Evolutionary conservation across 37 sponge, comb jelly and placozoan species (phyloP), one percentile per base, ranked within the genome.

Genomic region (Halichondria panicea): DNA sequence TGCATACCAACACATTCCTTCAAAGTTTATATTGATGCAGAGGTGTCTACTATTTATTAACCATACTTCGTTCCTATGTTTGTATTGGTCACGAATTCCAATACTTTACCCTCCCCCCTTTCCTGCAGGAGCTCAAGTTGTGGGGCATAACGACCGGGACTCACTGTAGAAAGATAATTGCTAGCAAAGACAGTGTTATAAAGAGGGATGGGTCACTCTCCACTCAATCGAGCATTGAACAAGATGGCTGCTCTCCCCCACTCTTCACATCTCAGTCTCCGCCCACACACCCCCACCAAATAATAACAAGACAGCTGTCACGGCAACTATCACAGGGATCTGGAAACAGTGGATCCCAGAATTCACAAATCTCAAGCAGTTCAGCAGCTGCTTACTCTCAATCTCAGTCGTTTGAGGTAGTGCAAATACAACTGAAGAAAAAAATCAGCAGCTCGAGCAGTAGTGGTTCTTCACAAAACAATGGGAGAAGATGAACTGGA

Each of bases 361-460:
- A n/a, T 40, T 55, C 73, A 55, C 57, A 72, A 4, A 37, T 34
- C 21, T 42, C 28, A n/a, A 37, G 4, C 62, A 8, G 30, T 9
- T 66, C 38, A 22, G 8, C 42, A 37, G 45, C 11, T 11, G 13
- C 52, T 18, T 48, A 32, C 34, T 45, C 36, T 1, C 1, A 15
- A 35, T 34, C 45, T 3, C 46, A 58, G 61, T 32, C 60, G 1
- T 55, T 79, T 41, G 80, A 79, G 61, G 70, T 79, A 33, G 37
- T 79, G 22, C 70, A 79, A 18, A 79, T 79, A 4, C 69, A 68
- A n/a, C 3, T 70, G 46, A 68, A 34, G 45, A 79, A 69, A 25
- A 79, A 21, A 15, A 57, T 69, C 48, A 60, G 80, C 43, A 31
- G 31, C 36, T 39, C 74, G 31, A 32, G 19, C 11, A n/a, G n/a